These are phyloP conservation scores for Saxicola maurus DNA, from an alignment of 2,797 vertebrate species.

Conservation along the genomic window DNA sequence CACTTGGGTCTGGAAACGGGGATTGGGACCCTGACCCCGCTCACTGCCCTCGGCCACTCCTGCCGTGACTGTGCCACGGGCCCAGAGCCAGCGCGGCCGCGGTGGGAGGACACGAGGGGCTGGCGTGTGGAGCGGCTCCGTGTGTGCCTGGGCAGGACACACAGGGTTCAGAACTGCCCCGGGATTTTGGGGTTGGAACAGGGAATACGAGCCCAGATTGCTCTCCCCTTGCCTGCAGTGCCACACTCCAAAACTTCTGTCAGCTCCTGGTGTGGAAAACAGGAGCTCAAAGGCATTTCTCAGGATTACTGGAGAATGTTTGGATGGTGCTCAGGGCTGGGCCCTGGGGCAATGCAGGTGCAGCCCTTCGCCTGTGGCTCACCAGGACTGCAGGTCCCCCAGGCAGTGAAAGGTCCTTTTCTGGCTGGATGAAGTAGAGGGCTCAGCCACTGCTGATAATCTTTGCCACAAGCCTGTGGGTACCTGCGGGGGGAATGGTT, in stretches of 20 bases:
- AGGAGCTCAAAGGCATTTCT: background rate
- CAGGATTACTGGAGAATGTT: background rate
- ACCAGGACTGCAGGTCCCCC: background rate
- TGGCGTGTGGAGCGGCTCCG: rapidly evolving
- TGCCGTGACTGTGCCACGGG: background rate
- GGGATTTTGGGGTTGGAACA: background rate
- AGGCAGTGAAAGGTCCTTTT: background rate
- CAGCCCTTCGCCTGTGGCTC: background rate
- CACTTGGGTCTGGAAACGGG: background rate
- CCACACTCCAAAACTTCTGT: background rate
- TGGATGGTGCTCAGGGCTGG: background rate
- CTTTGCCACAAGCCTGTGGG: background rate
- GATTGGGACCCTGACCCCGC: background rate
- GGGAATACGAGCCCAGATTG: background rate
- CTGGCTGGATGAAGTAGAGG: background rate
- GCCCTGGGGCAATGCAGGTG: rapidly evolving
- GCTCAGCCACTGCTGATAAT: background rate
- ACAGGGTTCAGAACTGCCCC: background rate
- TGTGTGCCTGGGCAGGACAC: background rate
- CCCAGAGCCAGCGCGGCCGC: rapidly evolving
- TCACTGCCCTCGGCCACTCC: background rate
- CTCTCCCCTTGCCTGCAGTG: background rate
- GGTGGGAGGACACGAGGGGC: background rate
- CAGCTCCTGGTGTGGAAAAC: background rate
- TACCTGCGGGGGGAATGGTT: background rate